Base-by-base conservation (phyloP, 92 coral and sea anemone genomes). In the Porites divaricata region DNA sequence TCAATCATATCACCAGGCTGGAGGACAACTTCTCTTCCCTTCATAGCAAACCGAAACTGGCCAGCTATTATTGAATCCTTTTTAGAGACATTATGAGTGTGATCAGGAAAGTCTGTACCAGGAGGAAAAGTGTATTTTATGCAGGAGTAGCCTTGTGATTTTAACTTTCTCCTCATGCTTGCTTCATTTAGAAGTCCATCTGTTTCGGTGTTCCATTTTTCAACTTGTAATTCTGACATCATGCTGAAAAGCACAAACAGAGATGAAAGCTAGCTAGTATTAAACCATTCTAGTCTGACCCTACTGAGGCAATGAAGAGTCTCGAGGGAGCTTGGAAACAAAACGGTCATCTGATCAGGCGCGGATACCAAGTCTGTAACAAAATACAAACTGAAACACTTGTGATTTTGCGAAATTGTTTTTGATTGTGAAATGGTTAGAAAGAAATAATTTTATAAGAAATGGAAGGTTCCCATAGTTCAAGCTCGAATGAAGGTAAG, bases 21-120 rank as follows among this genome's bases (percentile, higher is more conserved):
- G 35, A 91, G 68, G 54, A 88, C 53, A 1, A 88, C 92, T 85
- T 83, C 90, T 59, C 77, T 57, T 41, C 90, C 93, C 15, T 50
- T 51, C 91, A 90, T 90, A 14, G 91, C 87, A 70, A 90, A 90
- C 57, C 91, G 80, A 25, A 90, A 86, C 70, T 81, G 83, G 54
- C 93, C 93, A 80, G 90, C 76, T 15, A 86, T 68, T n/a, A 90
- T 86, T 0, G 93, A 88, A 77, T 90, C 93, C 70, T 86, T 90
- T 70, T 90, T 90, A 14, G 90, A 75, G 26, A 86, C 68, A n/a
- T 57, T 19, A 72, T 90, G 93, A 9, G 90, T 61, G 35, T 90
- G 93, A 82, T 90, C 85, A 21, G 93, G 93, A 53, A 90, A 90
- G 83, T 90, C 88, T 28, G 93, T 86, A 6, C 93, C 90, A 53